Conservation (phyloP, 2,888 invertebrate genomes). For the Nomada lathburiana region DNA sequence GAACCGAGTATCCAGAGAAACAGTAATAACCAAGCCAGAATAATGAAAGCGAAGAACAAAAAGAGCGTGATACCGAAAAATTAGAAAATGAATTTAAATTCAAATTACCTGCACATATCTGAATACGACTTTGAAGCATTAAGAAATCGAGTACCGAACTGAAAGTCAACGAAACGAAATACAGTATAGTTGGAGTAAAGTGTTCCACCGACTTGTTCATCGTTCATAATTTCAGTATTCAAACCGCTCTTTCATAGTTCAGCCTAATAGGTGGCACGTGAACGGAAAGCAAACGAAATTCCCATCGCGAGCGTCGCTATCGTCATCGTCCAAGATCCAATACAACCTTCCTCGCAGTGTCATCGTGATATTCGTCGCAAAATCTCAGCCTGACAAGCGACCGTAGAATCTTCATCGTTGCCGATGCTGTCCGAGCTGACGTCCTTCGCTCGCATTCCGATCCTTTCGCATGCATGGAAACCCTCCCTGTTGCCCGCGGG, state of each 20-base stretch:
- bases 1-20: too few species aligned
- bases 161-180: too few species aligned
- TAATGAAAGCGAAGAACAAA: too few species aligned
- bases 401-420: constrained; percentile 56
- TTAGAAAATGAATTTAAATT: too few species aligned
- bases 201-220: not conserved
- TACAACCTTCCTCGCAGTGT: constrained; percentile 44
- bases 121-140: too few species aligned
- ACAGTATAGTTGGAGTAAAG: too few species aligned
- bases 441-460: constrained; percentile 71
- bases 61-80: too few species aligned
- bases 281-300: constrained; percentile 49
- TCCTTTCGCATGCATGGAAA: constrained; percentile 62
- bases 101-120: too few species aligned
- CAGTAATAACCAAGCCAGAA: too few species aligned
- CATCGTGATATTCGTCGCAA: constrained; percentile 69
- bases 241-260: constrained; percentile 50
- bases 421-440: constrained; percentile 36
- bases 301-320: constrained; percentile 53
- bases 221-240: constrained; percentile 49
- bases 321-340: constrained; percentile 58
- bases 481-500: constrained; percentile 43
- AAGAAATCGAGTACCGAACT: too few species aligned
- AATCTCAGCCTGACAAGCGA: constrained; percentile 64
- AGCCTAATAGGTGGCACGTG: constrained; percentile 52